phyloP scores from a whole-genome alignment of 2,797 vertebrate genomes.

The Gallinago solitaria region DNA sequence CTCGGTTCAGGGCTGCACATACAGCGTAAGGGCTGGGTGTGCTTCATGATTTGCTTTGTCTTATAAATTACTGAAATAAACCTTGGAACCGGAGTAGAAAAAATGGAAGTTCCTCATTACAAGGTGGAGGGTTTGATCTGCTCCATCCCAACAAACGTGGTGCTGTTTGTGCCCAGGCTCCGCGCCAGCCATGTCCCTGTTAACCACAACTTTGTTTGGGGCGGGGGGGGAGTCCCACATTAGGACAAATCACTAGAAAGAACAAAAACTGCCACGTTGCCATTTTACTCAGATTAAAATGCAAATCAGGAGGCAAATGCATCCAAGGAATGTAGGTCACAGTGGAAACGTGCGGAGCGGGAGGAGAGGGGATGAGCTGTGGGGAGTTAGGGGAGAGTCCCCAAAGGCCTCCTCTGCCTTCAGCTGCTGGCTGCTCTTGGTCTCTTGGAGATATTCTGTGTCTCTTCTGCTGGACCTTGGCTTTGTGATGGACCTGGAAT shows the following conservation, averaged over 20 bases:
- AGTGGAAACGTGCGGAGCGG: not conserved
- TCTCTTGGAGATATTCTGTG: not conserved
- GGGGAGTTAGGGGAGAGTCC: not conserved
- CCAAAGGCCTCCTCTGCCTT: not conserved
- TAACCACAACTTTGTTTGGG: not conserved
- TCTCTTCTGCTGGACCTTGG: not conserved
- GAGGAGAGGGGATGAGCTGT: not conserved
- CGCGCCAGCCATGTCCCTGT: not conserved
- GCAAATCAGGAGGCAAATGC: constrained; percentile 2
- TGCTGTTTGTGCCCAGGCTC: not conserved
- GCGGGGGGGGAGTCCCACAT: not conserved
- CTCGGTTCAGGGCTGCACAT: fast-evolving
- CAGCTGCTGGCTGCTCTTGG: not conserved
- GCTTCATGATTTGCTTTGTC: not conserved
- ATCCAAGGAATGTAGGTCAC: constrained; percentile 26
- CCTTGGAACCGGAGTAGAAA: not conserved
- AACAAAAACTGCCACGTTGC: not conserved
- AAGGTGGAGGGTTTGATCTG: not conserved
- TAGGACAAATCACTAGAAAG: not conserved
- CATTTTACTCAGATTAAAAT: constrained; percentile 5
- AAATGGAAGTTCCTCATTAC: not conserved
- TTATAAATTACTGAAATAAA: not conserved
- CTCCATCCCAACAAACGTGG: not conserved
- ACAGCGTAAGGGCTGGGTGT: not conserved
- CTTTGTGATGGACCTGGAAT: not conserved